Percentiles rank a stretch among this genome's conserved stretches.
Conservation (phyloP, 2,888 invertebrate species). For the Deroplatys truncata region DNA sequence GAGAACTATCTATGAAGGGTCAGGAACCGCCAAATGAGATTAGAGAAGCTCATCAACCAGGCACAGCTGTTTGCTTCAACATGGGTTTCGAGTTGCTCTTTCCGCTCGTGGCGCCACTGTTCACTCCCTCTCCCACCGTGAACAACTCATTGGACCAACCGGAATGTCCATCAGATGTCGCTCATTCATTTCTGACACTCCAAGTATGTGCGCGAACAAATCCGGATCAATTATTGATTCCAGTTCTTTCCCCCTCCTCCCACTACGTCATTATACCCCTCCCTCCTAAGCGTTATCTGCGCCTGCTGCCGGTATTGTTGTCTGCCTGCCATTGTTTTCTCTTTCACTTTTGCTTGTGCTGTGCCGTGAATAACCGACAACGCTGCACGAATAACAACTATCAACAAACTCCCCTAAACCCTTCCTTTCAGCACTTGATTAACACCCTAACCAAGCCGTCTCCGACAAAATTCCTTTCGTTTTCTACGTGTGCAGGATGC, state of each 20-base stretch:
- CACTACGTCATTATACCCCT: not conserved
- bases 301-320: not conserved
- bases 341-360: not conserved
- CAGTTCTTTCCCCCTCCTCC: not conserved
- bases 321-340: not conserved
- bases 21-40: too few species aligned
- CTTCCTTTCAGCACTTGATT: not conserved
- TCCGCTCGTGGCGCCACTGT: not conserved
- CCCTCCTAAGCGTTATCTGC: not conserved
- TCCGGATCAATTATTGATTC: not conserved
- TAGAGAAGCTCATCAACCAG: not conserved
- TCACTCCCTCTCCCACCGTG: too few species aligned
- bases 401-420: not conserved
- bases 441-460: not conserved
- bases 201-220: not conserved
- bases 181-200: not conserved
- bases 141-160: not conserved
- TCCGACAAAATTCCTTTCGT: not conserved
- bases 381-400: slow-evolving; percentile 5
- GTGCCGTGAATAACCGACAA: not conserved
- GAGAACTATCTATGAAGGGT: too few species aligned
- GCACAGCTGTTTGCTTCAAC: not conserved
- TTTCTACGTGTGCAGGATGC: slow-evolving; percentile 6
- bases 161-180: not conserved
- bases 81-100: not conserved